These are phyloP conservation scores for Romanogobio albipinnatus DNA, from an alignment of 2,113 vertebrate genomes.

Conservation along the genomic window DNA sequence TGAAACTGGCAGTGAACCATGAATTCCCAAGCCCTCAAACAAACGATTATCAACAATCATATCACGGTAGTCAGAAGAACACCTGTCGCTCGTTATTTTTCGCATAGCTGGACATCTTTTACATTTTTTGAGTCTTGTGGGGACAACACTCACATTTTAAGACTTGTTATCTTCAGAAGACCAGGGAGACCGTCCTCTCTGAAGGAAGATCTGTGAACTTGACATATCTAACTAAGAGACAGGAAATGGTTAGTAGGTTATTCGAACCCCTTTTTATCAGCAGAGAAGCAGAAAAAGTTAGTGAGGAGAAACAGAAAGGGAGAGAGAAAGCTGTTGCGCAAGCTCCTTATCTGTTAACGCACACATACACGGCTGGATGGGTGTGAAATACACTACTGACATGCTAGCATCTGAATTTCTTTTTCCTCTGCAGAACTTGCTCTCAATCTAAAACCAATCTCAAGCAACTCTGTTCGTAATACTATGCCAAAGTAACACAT, in stretches of 20 bases:
- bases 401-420: not conserved
- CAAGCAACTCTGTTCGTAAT: not conserved
- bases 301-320: conserved; percentile 9
- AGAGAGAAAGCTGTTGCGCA: conserved; percentile 67
- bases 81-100: not conserved
- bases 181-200: not conserved
- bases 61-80: not conserved
- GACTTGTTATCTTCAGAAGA: conserved; percentile 16
- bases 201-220: not conserved
- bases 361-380: conserved; percentile 20
- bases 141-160: not conserved
- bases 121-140: not conserved
- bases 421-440: not conserved
- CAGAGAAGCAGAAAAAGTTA: not conserved
- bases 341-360: conserved; percentile 71
- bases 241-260: not conserved
- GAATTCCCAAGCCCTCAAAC: not conserved
- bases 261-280: conserved; percentile 7
- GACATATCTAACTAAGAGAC: not conserved
- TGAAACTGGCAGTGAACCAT: not conserved
- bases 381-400: not conserved
- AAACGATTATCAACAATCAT: not conserved
- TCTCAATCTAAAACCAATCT: not conserved
- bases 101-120: not conserved
- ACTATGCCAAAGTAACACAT: not conserved